Evolutionary conservation across 1,140 invertebrate species (phyloP).

Genomic region (Druon quercuslanigerum): DNA sequence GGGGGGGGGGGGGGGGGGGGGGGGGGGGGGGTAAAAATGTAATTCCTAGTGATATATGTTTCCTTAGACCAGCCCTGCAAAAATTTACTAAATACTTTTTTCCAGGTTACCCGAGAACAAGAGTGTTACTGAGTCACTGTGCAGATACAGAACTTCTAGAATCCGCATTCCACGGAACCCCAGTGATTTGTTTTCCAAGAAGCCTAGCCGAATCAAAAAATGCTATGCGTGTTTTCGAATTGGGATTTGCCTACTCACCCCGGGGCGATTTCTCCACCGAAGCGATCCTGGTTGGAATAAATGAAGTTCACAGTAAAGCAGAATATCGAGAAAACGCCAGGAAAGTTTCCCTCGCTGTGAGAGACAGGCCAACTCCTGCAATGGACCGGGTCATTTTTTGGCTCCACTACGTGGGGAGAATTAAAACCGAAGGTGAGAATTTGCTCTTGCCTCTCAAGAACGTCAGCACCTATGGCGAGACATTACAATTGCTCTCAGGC

Average conservation of each 20-base stretch:
- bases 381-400: constrained; percentile 68
- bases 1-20: too few species aligned
- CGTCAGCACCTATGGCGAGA: constrained; percentile 60
- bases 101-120: constrained; percentile 65
- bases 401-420: constrained; percentile 64
- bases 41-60: neutral
- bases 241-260: constrained; percentile 61
- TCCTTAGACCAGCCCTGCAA: neutral
- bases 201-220: constrained; percentile 62
- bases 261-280: constrained; percentile 49
- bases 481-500: constrained; percentile 63
- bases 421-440: constrained; percentile 57
- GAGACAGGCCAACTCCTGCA: constrained; percentile 67
- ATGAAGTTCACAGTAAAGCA: constrained; percentile 56
- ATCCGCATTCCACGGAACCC: constrained; percentile 66
- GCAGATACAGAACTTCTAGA: constrained; percentile 68
- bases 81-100: constrained; percentile 31
- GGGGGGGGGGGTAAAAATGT: too few species aligned
- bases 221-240: constrained; percentile 56
- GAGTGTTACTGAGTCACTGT: constrained; percentile 68
- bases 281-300: constrained; percentile 48
- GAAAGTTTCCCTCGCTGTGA: constrained; percentile 63
- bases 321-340: constrained; percentile 65
- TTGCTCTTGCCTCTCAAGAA: constrained; percentile 50
- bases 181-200: constrained; percentile 70